Evolutionary conservation across 2,113 vertebrate species (phyloP), one percentile per base, ranked within the genome.

Genomic region (Solea solea): DNA sequence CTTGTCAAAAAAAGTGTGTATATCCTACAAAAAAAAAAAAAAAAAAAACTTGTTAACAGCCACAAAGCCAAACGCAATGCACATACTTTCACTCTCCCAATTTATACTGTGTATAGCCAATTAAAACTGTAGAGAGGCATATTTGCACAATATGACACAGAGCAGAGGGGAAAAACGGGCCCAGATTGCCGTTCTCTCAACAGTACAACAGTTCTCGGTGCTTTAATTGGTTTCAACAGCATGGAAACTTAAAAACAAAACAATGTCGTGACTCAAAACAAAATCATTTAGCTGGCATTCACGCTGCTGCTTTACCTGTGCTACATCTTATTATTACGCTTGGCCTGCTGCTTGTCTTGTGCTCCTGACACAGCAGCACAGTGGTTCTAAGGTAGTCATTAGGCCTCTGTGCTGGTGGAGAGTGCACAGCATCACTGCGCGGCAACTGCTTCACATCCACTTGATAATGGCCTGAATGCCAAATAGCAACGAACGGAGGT

Each of bases 331-430:
- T 44, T 68, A 45, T 70, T 67, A 51, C 40, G 46, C 27, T 63
- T 28, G 54, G 28, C 70, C 60, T 73, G 46, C 61, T 68, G 70
- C 65, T 78, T 72, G 76, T 71, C 74, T 25, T 60, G 69, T 0
- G 0, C 69, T 68, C 34, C 65, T 70, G 73, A 80, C 65, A 64
- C 59, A 81, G 62, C 61, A 57, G 25, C 75, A 51, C 51, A 70
- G 64, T 34, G 58, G 66, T 50, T 71, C 74, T 69, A 25, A 16
- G 16, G 58, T 60, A 67, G 56, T 72, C 74, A 87, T 86, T 77
- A 80, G 64, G 53, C 49, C 55, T 51, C 69, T 82, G 54, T 61
- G 58, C 54, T 61, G 54, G 50, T 57, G 42, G 42, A 62, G 41
- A 54, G 66, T 16, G 25, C 64, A 58, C 52, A 71, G 46, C 51